Percentiles rank a stretch among this genome's conserved stretches.
These are phyloP conservation scores for Cheilosia vernalis DNA, from an alignment of 2,888 invertebrate genomes.

Conservation along the genomic window DNA sequence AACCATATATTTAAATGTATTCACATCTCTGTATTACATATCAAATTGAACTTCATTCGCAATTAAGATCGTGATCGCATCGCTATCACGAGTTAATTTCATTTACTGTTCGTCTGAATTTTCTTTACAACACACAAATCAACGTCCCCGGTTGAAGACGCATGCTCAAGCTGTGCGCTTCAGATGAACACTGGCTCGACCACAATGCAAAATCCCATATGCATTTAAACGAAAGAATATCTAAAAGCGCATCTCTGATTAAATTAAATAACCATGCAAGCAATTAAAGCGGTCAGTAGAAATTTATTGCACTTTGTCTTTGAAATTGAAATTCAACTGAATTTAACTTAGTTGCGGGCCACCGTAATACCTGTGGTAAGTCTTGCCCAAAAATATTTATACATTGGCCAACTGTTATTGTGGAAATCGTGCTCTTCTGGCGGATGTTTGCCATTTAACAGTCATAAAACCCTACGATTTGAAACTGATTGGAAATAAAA, in stretches of 20 bases:
- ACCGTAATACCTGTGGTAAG: background rate
- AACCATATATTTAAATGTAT: background rate
- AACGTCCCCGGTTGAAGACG: constrained; percentile 10
- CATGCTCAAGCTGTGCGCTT: constrained; percentile 9
- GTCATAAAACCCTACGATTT: constrained; percentile 17
- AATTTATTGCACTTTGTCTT: constrained; percentile 32
- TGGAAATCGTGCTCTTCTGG: background rate
- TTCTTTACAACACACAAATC: background rate
- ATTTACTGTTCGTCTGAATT: constrained; percentile 34
- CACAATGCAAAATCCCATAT: constrained; percentile 5
- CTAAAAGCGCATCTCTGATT: constrained; percentile 42
- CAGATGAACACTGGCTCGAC: constrained; percentile 10
- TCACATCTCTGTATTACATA: constrained; percentile 3
- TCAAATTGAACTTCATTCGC: constrained; percentile 37
- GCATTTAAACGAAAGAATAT: constrained; percentile 43
- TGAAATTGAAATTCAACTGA: constrained; percentile 10
- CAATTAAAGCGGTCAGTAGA: constrained; percentile 51
- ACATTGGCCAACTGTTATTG: background rate
- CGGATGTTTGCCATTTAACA: constrained; percentile 28
- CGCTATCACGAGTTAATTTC: constrained; percentile 33
- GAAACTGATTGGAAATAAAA: constrained; percentile 12
- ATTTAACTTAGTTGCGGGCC: background rate
- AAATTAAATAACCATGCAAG: constrained; percentile 43
- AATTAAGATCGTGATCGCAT: constrained; percentile 32
- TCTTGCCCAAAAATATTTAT: background rate